These are phyloP conservation scores for Drosophila simulans DNA, from an alignment of 1,140 invertebrate species.

Conservation along the genomic window DNA sequence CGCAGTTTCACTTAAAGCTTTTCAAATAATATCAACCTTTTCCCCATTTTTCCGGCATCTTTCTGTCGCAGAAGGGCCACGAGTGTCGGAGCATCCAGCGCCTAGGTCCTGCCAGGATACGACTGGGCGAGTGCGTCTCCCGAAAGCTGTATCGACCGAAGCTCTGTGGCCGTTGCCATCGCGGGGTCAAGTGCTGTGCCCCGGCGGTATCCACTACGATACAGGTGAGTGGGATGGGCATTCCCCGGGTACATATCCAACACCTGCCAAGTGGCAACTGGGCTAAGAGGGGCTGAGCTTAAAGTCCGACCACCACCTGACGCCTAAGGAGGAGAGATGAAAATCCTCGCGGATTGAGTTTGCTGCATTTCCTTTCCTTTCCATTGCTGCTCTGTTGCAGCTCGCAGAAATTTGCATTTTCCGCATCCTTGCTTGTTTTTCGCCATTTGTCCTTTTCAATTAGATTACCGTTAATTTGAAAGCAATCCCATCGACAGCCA, in stretches of 20 bases:
- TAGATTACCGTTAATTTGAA: slow-evolving; percentile 59
- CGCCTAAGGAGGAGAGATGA: slow-evolving; percentile 1
- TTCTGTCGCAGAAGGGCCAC: slow-evolving; percentile 86
- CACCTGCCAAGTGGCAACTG: slow-evolving; percentile 12
- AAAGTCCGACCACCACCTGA: slow-evolving; percentile 11
- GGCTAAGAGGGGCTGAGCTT: slow-evolving; percentile 31
- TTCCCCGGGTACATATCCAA: not conserved
- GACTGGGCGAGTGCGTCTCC: slow-evolving; percentile 88
- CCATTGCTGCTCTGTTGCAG: slow-evolving; percentile 6
- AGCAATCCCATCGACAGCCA: slow-evolving; percentile 33
- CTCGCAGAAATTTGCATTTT: slow-evolving; percentile 16
- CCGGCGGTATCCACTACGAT: slow-evolving; percentile 87
- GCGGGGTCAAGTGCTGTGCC: slow-evolving; percentile 85
- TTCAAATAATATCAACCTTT: not conserved
- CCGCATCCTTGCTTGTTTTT: slow-evolving; percentile 23
- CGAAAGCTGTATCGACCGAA: slow-evolving; percentile 87
- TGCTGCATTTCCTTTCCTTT: not conserved
- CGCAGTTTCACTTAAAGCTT: not conserved
- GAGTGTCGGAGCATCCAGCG: slow-evolving; percentile 88
- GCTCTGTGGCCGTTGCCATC: slow-evolving; percentile 87
- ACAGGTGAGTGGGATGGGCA: slow-evolving; percentile 83
- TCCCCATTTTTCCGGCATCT: slow-evolving; percentile 3
- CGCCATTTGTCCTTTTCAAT: slow-evolving; percentile 54
- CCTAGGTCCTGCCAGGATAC: slow-evolving; percentile 86
- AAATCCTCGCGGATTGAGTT: slow-evolving; percentile 5